A percentile compares a stretch with the other conserved stretches of the same genome.
These are phyloP conservation scores for Scaptomyza tumidula DNA, from an alignment of 2,888 invertebrate genomes.

Conservation along the genomic window DNA sequence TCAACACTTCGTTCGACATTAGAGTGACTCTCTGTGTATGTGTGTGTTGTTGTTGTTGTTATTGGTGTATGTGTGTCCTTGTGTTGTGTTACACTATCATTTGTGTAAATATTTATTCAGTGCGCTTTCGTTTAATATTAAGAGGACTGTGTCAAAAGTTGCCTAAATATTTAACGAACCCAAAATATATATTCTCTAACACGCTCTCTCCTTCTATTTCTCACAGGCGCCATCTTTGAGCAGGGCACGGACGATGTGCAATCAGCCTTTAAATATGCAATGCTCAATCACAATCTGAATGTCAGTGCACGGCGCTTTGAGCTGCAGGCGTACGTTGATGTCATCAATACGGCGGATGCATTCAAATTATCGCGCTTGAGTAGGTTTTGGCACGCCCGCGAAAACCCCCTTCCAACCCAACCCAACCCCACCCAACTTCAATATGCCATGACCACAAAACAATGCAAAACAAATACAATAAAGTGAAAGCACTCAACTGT, in stretches of 20 bases:
- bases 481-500: conserved; percentile 46
- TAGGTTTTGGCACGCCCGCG: conserved; percentile 85
- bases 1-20: conserved; percentile 77
- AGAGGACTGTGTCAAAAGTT: conserved; percentile 75
- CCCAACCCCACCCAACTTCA: conserved; percentile 5
- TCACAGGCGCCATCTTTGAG: conserved; percentile 94
- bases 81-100: conserved; percentile 61
- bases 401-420: neutral
- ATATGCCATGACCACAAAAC: conserved; percentile 8
- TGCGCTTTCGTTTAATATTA: conserved; percentile 73
- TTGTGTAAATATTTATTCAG: conserved; percentile 75
- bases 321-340: conserved; percentile 94
- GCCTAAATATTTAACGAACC: conserved; percentile 75
- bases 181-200: conserved; percentile 52
- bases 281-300: conserved; percentile 94
- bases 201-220: conserved; percentile 14
- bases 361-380: conserved; percentile 96
- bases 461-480: conserved; percentile 41
- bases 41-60: neutral
- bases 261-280: conserved; percentile 95
- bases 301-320: conserved; percentile 92
- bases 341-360: conserved; percentile 96
- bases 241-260: conserved; percentile 96
- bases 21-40: conserved; percentile 38
- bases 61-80: conserved; percentile 1